A percentile compares a stretch with the other conserved stretches of the same genome.
phyloP scores from a whole-genome alignment of 1,140 invertebrate species.

The Conus ventricosus region DNA sequence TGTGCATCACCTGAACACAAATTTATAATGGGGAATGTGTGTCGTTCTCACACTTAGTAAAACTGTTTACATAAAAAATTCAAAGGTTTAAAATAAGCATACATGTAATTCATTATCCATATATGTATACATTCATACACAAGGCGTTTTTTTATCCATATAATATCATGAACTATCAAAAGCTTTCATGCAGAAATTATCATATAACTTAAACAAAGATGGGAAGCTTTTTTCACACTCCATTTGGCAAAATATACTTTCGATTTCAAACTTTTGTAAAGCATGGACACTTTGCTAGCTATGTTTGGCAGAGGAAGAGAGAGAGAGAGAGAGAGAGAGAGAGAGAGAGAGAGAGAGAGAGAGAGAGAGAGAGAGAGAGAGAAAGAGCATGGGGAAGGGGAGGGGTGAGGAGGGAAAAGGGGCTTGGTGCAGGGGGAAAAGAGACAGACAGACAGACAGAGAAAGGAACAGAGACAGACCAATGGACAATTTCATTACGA shows the following conservation, averaged over 20 bases:
- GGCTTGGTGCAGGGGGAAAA: background rate
- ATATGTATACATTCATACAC: too few species aligned
- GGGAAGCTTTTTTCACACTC: too few species aligned
- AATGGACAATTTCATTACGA: too few species aligned
- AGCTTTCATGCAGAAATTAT: too few species aligned
- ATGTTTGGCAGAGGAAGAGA: too few species aligned
- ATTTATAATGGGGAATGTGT: conserved; percentile 25
- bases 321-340: background rate
- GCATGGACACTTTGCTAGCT: too few species aligned
- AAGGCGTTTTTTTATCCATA: too few species aligned
- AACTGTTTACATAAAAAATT: background rate
- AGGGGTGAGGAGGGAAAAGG: background rate
- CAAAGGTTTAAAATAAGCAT: background rate
- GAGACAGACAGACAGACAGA: background rate
- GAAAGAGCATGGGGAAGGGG: background rate
- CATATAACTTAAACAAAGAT: too few species aligned
- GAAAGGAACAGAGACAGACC: background rate
- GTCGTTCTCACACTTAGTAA: conserved; percentile 38
- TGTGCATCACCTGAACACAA: conserved; percentile 34
- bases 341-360: background rate
- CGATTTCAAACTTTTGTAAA: too few species aligned
- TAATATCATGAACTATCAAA: too few species aligned
- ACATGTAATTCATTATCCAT: background rate
- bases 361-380: background rate
- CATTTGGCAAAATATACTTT: too few species aligned